Conservation (phyloP, 2,888 invertebrate species). For the Saturnia japonica region DNA sequence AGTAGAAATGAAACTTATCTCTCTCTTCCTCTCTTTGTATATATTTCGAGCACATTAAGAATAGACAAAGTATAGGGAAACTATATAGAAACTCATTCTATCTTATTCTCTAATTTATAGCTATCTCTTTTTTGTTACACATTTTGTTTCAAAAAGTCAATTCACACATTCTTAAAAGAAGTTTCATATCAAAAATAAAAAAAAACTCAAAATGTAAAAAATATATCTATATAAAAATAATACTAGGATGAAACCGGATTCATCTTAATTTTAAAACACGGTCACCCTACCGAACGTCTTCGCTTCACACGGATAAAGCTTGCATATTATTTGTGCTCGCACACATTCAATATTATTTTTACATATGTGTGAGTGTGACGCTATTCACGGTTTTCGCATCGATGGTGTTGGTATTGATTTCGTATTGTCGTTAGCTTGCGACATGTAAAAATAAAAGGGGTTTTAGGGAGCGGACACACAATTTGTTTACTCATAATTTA, state of each 20-base stretch:
- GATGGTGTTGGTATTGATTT: constrained; percentile 82
- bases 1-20: too few species aligned
- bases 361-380: constrained; percentile 59
- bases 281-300: constrained; percentile 66
- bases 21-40: too few species aligned
- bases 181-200: too few species aligned
- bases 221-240: too few species aligned
- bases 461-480: constrained; percentile 61
- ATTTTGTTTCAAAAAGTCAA: too few species aligned
- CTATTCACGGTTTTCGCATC: constrained; percentile 80
- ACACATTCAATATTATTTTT: constrained; percentile 38
- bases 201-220: too few species aligned
- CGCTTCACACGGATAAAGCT: constrained; percentile 65
- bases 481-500: constrained; percentile 20
- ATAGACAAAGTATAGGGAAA: too few species aligned
- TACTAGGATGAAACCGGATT: background rate
- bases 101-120: too few species aligned
- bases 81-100: too few species aligned
- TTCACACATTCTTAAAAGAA: too few species aligned
- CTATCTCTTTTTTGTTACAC: too few species aligned
- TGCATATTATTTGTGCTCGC: constrained; percentile 76
- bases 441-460: constrained; percentile 80
- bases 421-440: constrained; percentile 80
- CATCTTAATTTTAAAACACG: constrained; percentile 28
- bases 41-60: too few species aligned